Base-by-base conservation (phyloP, 2,888 invertebrate species). In the Camponotus fellah region DNA sequence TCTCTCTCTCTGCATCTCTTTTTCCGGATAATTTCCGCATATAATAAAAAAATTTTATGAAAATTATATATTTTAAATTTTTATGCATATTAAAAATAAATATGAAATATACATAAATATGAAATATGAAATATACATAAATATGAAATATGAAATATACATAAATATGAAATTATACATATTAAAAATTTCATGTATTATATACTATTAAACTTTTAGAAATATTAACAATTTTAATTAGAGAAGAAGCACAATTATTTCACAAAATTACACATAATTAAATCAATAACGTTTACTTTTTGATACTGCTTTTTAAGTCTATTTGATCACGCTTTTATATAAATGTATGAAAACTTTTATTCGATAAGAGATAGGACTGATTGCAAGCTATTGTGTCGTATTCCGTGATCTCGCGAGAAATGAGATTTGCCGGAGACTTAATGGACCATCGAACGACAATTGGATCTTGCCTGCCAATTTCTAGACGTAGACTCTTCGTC, bases 401-500 rank as follows among this genome's bases (percentile, higher is more conserved):
- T 79, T 58, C 56, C 84, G 74, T 40, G 58, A 43, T 49, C 56
- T 46, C 69, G 65, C 49, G 17, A 26, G 62, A 79, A 84, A 85
- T 80, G 82, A 84, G 76, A 85, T 86, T 71, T 71, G 53, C 81
- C 26, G 26, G 3, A 53, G 12, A 64, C 65, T 85, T 84, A 88
- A 88, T 86, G 86, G 83, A 85, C 86, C 77, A 74, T 37, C 76
- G 76, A 74, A 32, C 71, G 58, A 85, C 83, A 88, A 88, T 86
- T 83, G 86, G 72, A 83, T 88, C 88, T 65, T 62, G 26, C 21
- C 53, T 58, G 68, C 21, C 43, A 21, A 40, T n/a, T 12, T 12
- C n/a, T 49, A 49, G 26, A 10, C 10, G 34, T 34, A 58, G 56
- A 64, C 26, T 26, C 43, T 49, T 68, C 71, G 74, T 74, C 75